Evolutionary conservation across 2,797 vertebrate species (phyloP), one percentile per base, ranked within the genome.

Genomic region (Galaxias olidus): DNA sequence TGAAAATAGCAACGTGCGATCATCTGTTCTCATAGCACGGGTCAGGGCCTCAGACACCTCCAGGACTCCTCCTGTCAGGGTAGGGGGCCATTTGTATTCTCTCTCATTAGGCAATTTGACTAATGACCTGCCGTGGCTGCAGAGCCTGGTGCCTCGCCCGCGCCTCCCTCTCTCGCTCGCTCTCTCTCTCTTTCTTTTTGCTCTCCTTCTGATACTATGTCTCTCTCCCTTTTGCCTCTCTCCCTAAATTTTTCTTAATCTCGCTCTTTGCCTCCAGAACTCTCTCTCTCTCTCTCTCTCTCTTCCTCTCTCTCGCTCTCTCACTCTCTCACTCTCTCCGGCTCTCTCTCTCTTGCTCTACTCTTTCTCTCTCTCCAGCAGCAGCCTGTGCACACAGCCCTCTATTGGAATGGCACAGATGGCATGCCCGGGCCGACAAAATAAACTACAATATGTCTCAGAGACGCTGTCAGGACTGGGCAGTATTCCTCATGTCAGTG

Each of bases 11-110:
- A 91, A 81, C 82, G 83, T 84, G 75, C 88, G 84, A 91, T 93
- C 91, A 93, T 92, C 91, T 92, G 91, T 92, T 92, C 91, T 93
- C 90, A 89, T 91, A 87, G 90, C 84, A 90, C 84, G 91, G 93
- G 92, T 92, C 90, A 87, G 79, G 82, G 89, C 84, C 87, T 84
- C 87, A 85, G 84, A 90, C 91, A 93, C 87, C 91, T 88, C 88
- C 90, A 90, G 91, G 91, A 92, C 89, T 92, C 87, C 89, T 92
- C 89, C 90, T 89, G 80, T 88, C 90, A 90, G 85, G 86, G 65
- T 70, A 75, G 85, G 83, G 81, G 86, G 79, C 87, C 65, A 80
- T 90, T 89, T 90, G 89, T 91, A 84, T 90, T 91, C 90, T 88
- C 87, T 90, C 90, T 94, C 84, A 73, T 93, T 92, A 92, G 93